These are phyloP conservation scores for Urosaurus nigricauda DNA, from an alignment of 2,797 vertebrate species.

Conservation along the genomic window DNA sequence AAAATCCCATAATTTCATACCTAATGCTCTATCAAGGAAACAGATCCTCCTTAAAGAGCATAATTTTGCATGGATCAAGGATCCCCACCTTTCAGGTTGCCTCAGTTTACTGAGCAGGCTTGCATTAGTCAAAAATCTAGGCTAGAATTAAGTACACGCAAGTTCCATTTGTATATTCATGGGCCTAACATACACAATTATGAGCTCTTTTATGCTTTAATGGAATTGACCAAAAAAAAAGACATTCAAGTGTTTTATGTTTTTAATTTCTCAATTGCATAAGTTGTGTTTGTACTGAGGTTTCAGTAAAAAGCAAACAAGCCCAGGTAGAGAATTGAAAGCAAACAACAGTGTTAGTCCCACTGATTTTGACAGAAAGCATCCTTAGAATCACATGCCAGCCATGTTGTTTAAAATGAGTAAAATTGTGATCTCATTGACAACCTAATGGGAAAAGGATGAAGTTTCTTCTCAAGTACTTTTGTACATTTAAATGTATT, in stretches of 20 bases:
- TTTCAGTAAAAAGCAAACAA: neutral
- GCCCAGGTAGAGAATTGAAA: neutral
- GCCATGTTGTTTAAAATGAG: neutral
- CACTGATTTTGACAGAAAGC: neutral
- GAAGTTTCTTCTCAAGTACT: neutral
- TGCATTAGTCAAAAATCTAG: neutral
- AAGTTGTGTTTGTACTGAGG: neutral
- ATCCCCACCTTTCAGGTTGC: neutral
- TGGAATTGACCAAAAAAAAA: neutral
- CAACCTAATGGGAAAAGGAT: neutral
- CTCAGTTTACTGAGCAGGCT: neutral
- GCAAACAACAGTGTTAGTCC: neutral
- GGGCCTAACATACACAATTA: neutral
- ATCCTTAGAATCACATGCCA: neutral
- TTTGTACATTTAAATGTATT: neutral
- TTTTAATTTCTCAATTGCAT: neutral
- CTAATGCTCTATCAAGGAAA: neutral
- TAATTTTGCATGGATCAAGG: neutral
- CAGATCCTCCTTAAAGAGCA: neutral
- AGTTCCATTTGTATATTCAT: neutral
- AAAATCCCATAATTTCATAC: neutral
- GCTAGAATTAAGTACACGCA: neutral
- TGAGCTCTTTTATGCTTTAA: neutral
- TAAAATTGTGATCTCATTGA: neutral
- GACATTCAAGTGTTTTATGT: neutral